These are phyloP conservation scores for Monopterus albus DNA, from an alignment of 2,113 vertebrate genomes.

Conservation along the genomic window DNA sequence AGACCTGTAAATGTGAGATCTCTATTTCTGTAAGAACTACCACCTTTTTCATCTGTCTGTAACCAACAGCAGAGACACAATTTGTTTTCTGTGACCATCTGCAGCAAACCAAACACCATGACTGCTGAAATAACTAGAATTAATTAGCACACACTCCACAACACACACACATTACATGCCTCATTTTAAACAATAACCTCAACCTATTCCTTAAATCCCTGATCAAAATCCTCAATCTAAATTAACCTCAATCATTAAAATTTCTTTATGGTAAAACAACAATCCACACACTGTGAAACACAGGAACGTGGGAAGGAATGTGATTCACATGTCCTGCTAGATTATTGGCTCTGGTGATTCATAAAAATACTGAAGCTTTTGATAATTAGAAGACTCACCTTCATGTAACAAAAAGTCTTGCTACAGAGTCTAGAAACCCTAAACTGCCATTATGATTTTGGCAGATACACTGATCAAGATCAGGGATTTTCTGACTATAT, in stretches of 20 bases:
- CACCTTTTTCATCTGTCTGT: not conserved
- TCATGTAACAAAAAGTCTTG: too few species aligned
- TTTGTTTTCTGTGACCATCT: not conserved
- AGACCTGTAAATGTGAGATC: not conserved
- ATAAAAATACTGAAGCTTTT: not conserved
- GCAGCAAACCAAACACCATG: slow-evolving; percentile 1
- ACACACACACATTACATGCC: too few species aligned
- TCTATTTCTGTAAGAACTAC: not conserved
- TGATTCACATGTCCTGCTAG: not conserved
- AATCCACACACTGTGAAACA: not conserved
- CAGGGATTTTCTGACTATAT: too few species aligned
- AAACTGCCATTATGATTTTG: too few species aligned
- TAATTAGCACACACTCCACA: slow-evolving; percentile 4
- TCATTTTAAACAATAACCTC: not conserved
- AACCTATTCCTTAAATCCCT: slow-evolving; percentile 9
- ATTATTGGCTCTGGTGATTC: not conserved
- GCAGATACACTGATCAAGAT: too few species aligned
- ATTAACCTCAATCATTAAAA: slow-evolving; percentile 9
- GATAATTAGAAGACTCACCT: too few species aligned
- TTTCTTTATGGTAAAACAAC: not conserved
- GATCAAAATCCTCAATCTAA: slow-evolving; percentile 12
- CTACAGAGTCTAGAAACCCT: too few species aligned
- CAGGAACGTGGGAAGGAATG: not conserved
- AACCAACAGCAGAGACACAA: not conserved
- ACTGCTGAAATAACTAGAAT: not conserved